Evolutionary conservation across 2,113 vertebrate genomes (phyloP), one percentile per base, ranked within the genome.

Genomic region (Pseudonaja textilis): DNA sequence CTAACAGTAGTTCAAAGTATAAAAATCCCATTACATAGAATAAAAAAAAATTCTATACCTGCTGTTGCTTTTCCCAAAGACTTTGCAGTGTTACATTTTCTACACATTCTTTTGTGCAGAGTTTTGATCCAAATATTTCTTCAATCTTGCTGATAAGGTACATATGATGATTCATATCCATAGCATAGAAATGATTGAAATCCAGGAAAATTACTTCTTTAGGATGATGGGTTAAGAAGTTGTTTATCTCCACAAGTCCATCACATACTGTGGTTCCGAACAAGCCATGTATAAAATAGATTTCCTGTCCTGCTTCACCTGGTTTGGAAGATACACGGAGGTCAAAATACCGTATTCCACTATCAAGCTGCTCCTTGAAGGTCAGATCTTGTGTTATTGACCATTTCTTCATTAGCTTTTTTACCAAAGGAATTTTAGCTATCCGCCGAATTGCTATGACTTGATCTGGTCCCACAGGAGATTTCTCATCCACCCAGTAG

Each of bases 171-270:
- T 96, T 96, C n/a, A 98, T 96, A 1, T 98, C 98, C 99, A 99
- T 99, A 64, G 98, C 99, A 0, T 99, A 99, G 96, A 99, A 98
- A 94, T 99, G 99, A 97, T 99, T 99, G 95, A 99, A 99, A 97
- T 99, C 99, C 95, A 99, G 95, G 94, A 99, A 99, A 92, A 99
- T 95, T 0, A 99, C 97, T 98, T 99, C 97, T 87, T 95, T 98
- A 22, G 96, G 97, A 94, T 99, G 99, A 90, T 97, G 96, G 12
- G 95, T 96, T 29, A 99, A 97, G 95, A 99, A 99, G 0, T 92
- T 94, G 93, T 99, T 98, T 0, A 99, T 99, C 95, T 99, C 99
- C 91, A 95, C 96, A 93, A 99, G 97, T 2, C 99, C 99, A 18
- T 99, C 99, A 85, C 97, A 97, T 89, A 99, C 99, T 96, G 96